These are phyloP conservation scores for Conus ventricosus DNA, from an alignment of 1,140 invertebrate species.

Conservation along the genomic window DNA sequence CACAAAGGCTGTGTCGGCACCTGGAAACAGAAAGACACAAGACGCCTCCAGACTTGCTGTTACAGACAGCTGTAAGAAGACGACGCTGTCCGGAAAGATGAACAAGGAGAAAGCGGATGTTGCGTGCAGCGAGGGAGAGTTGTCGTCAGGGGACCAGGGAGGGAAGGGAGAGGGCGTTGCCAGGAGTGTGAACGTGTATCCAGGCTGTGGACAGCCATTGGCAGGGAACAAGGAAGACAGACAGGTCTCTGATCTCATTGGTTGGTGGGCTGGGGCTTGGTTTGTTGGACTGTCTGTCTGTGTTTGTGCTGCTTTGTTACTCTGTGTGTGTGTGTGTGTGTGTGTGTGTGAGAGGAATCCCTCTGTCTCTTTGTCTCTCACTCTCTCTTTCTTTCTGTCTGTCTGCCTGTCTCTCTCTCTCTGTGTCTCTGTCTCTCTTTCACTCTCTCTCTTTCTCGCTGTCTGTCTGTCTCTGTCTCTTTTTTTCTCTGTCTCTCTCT, in stretches of 20 bases:
- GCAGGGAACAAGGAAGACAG: too few relatives aligned
- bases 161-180: not conserved
- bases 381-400: not conserved
- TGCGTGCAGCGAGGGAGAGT: too few relatives aligned
- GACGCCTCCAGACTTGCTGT: too few relatives aligned
- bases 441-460: not conserved
- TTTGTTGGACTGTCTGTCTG: not conserved
- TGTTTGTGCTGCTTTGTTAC: not conserved
- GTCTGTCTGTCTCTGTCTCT: not conserved
- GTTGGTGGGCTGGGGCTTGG: not conserved
- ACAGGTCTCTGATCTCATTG: too few relatives aligned
- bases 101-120: not conserved
- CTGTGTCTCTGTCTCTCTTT: not conserved
- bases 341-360: too few relatives aligned
- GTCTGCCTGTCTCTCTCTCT: not conserved
- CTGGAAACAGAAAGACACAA: not conserved
- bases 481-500: not conserved
- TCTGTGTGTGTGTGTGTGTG: not conserved
- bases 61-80: not conserved
- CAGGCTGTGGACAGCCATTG: too few relatives aligned
- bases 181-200: too few relatives aligned
- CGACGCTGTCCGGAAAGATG: not conserved
- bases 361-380: not conserved
- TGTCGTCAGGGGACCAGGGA: not conserved
- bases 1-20: not conserved